Conservation (phyloP, 2,113 vertebrate genomes). For the Centropristis striata region DNA sequence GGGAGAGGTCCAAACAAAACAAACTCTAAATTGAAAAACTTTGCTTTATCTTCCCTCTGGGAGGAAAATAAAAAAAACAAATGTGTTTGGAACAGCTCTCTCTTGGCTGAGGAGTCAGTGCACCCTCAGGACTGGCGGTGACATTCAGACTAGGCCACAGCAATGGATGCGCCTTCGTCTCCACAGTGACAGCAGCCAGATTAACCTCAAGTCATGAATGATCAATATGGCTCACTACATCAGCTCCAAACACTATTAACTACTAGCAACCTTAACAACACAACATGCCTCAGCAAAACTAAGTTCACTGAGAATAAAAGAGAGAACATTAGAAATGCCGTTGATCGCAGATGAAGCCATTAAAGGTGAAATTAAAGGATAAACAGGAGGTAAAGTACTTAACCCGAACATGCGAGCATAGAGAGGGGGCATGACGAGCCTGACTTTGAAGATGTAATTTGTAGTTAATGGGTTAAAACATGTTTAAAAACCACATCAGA, state of each 20-base stretch:
- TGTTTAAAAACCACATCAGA: neutral
- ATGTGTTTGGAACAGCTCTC: conserved; percentile 22
- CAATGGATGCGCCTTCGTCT: conserved; percentile 8
- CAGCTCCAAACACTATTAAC: conserved; percentile 38
- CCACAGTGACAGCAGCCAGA: conserved; percentile 25
- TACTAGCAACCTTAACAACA: conserved; percentile 21
- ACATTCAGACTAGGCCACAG: conserved; percentile 43
- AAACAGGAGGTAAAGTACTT: neutral
- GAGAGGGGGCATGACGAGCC: neutral
- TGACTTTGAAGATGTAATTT: neutral
- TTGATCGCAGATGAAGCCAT: neutral
- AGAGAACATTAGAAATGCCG: neutral
- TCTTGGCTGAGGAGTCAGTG: neutral
- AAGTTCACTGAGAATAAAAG: neutral
- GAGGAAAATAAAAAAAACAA: conserved; percentile 13
- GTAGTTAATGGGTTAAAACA: neutral
- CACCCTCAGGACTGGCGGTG: conserved; percentile 38
- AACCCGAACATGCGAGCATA: neutral
- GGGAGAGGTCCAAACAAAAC: conserved; percentile 25
- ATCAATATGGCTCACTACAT: conserved; percentile 23
- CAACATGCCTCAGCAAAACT: neutral
- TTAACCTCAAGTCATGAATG: conserved; percentile 28
- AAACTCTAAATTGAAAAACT: conserved; percentile 11
- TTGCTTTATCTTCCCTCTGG: conserved; percentile 32
- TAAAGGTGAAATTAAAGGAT: neutral